phyloP scores from a whole-genome alignment of 2,888 invertebrate species.

The Trissolcus japonicus region DNA sequence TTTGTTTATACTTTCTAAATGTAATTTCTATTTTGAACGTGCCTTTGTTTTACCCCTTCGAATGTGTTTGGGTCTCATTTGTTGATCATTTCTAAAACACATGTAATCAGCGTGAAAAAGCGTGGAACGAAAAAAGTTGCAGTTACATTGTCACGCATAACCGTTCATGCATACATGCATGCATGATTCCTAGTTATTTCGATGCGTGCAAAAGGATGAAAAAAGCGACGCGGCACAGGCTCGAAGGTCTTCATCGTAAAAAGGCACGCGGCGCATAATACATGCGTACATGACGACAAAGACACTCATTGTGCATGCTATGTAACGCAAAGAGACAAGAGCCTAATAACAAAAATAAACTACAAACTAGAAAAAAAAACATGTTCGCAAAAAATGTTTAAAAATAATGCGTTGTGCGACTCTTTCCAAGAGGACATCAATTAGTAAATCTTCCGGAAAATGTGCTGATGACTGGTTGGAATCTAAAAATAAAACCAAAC shows the following conservation, averaged over 20 bases:
- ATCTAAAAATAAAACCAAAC: too few species aligned
- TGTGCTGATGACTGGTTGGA: neutral
- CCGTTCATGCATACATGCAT: slow-evolving; percentile 40
- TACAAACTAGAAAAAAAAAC: neutral
- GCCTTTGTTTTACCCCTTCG: too few species aligned
- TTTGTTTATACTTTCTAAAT: too few species aligned
- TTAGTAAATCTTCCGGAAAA: neutral
- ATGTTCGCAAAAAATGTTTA: neutral
- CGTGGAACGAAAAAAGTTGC: neutral
- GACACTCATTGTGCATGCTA: slow-evolving; percentile 57
- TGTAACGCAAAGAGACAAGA: slow-evolving; percentile 47
- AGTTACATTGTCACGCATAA: slow-evolving; percentile 37
- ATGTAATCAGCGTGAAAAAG: neutral
- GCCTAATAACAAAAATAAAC: slow-evolving; percentile 29
- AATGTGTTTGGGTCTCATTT: too few species aligned
- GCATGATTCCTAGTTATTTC: slow-evolving; percentile 51
- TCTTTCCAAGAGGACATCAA: neutral
- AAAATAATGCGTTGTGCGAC: neutral
- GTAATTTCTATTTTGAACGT: too few species aligned
- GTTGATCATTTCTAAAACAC: too few species aligned
- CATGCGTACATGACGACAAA: slow-evolving; percentile 53
- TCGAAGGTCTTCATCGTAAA: slow-evolving; percentile 51
- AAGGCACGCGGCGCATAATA: slow-evolving; percentile 51
- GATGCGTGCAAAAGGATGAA: slow-evolving; percentile 30
- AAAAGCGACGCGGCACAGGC: slow-evolving; percentile 26